phyloP scores from a whole-genome alignment of 2,888 invertebrate species.

The Punctoribates punctum region DNA sequence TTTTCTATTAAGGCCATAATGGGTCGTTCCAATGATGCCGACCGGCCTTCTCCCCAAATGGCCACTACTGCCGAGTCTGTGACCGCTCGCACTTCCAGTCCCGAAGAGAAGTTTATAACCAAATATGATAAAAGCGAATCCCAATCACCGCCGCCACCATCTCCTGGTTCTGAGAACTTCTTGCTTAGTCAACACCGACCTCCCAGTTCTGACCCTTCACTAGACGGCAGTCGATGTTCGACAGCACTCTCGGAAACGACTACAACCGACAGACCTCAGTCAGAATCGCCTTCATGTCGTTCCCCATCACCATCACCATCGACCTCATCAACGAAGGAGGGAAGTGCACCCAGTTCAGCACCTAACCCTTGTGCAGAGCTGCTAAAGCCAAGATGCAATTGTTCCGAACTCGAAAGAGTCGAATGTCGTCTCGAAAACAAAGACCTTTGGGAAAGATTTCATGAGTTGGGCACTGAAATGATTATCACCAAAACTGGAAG shows the following conservation, averaged over 20 bases:
- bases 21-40: conserved; percentile 30
- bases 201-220: not conserved
- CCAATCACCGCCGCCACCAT: conserved; percentile 13
- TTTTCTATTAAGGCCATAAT: conserved; percentile 48
- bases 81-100: not conserved
- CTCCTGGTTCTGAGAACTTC: conserved; percentile 13
- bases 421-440: conserved; percentile 58
- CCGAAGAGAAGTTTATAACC: not conserved
- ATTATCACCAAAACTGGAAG: conserved; percentile 93
- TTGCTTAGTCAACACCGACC: not conserved
- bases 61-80: not conserved
- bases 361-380: conserved; percentile 22
- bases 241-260: not conserved
- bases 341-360: not conserved
- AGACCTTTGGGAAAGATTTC: conserved; percentile 51
- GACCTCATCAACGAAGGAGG: not conserved
- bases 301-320: conserved; percentile 33
- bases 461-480: conserved; percentile 83
- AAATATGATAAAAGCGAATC: not conserved
- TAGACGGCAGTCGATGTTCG: conserved; percentile 11
- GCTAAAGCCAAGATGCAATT: conserved; percentile 48
- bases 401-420: conserved; percentile 50
- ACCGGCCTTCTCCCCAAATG: conserved; percentile 11
- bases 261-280: not conserved
- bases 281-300: conserved; percentile 9